Conservation (phyloP, 2,888 invertebrate species). For the Eilema sororculum region DNA sequence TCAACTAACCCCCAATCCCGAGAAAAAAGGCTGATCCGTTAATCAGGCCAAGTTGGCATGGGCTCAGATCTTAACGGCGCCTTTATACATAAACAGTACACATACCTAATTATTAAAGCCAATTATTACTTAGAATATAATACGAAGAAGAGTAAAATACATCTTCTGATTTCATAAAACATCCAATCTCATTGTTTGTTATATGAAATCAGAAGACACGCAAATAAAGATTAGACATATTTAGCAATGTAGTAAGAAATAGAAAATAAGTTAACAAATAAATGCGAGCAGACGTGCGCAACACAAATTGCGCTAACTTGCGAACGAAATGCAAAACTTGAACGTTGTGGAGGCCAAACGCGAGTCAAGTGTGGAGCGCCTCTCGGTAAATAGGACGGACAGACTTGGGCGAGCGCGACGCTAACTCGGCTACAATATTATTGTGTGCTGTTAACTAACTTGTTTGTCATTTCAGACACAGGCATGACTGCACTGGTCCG, state of each 20-base stretch:
- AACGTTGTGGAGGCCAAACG: slow-evolving; percentile 70
- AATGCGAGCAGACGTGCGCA: slow-evolving; percentile 70
- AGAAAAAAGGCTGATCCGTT: not conserved
- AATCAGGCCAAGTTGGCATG: too few species aligned
- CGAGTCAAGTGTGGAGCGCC: slow-evolving; percentile 71
- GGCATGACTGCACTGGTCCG: slow-evolving; percentile 51
- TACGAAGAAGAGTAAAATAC: too few species aligned
- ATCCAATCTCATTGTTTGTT: not conserved
- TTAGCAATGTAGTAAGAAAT: slow-evolving; percentile 51
- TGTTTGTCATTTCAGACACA: slow-evolving; percentile 65
- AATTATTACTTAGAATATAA: too few species aligned
- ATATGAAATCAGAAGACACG: not conserved
- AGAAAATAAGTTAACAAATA: slow-evolving; percentile 64
- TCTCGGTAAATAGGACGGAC: slow-evolving; percentile 68
- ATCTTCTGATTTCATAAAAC: not conserved
- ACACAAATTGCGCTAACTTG: slow-evolving; percentile 79
- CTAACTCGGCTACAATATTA: slow-evolving; percentile 68
- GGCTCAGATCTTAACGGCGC: not conserved
- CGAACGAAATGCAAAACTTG: slow-evolving; percentile 77
- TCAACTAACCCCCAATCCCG: too few species aligned
- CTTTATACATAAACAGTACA: not conserved
- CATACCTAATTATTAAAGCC: too few species aligned
- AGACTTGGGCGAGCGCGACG: slow-evolving; percentile 54
- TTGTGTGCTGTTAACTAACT: slow-evolving; percentile 66
- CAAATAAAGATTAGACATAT: slow-evolving; percentile 22